Conservation (phyloP, 2,797 vertebrate genomes). For the Knipowitschia caucasica region DNA sequence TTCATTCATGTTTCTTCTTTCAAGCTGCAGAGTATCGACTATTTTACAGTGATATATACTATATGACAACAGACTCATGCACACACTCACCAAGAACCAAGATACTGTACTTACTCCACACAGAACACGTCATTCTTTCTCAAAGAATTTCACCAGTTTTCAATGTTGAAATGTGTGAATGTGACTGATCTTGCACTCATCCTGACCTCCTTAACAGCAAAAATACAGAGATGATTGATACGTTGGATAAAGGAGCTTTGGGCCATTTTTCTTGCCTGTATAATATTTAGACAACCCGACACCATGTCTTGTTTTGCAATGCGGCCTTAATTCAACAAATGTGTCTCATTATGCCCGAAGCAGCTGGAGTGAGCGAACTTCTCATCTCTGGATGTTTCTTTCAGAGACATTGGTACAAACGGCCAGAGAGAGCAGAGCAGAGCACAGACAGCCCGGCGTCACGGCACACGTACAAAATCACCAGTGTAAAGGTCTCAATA, state of each 20-base stretch:
- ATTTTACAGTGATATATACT: too few relatives aligned
- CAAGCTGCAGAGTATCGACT: conserved; percentile 1
- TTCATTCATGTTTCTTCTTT: neutral
- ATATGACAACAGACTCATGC: neutral
- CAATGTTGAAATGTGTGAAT: too few relatives aligned
- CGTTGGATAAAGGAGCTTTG: too few relatives aligned
- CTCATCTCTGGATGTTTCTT: conserved; percentile 34
- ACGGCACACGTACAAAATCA: conserved; percentile 35
- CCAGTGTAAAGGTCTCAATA: conserved; percentile 48
- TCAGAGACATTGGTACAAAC: conserved; percentile 45
- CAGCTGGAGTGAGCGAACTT: conserved; percentile 31
- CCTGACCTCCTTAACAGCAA: too few relatives aligned
- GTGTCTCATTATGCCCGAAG: conserved; percentile 29
- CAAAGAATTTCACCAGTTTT: neutral
- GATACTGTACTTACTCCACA: conserved; percentile 21
- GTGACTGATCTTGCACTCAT: too few relatives aligned
- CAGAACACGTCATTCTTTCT: conserved; percentile 8
- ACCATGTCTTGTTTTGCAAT: conserved; percentile 13
- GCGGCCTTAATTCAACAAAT: conserved; percentile 24
- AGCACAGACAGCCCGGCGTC: conserved; percentile 43
- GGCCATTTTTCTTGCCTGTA: conserved; percentile 1
- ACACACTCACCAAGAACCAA: conserved; percentile 2
- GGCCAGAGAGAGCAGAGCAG: conserved; percentile 33
- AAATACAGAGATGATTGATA: too few relatives aligned
- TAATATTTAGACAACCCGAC: conserved; percentile 6